Evolutionary conservation across 1,140 invertebrate species (phyloP), one percentile per base, ranked within the genome.

Genomic region (Drosophila azteca): DNA sequence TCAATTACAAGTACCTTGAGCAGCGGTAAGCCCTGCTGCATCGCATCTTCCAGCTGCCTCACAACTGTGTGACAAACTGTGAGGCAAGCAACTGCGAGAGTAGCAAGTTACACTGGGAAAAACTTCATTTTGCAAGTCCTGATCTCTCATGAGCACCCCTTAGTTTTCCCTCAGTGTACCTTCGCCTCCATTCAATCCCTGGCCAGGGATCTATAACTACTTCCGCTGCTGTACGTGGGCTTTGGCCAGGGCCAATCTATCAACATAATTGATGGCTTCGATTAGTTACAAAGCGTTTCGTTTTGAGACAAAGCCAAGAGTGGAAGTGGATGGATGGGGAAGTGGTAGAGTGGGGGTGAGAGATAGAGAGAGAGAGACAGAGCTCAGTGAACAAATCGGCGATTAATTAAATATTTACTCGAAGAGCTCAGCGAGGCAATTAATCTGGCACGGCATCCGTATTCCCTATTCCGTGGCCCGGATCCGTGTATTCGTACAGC

Each of bases 221-320:
- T 54, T 62, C 52, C 43, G 58, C 60, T 39, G 35, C 58, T 46
- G 62, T 61, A 74, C 82, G 82, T 87, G 74, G 69, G 59, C 15
- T 62, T 50, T 76, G 69, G 55, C n/a, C 29, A 41, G 15, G 39
- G 49, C 67, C 87, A 83, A 90, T 90, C 88, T 90, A 90, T 90
- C 87, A 90, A 90, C 82, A 80, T 90, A 90, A 90, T 90, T 90
- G 87, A 90, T 90, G 83, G 77, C 88, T 83, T 90, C 87, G 87
- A 90, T 90, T 90, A 90, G 87, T 90, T 80, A 90, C 82, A 77
- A 88, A 65, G 73, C 81, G 66, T 79, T 77, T 52, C 35, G 55
- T 51, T 84, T 46, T 71, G 55, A 77, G 71, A 77, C 74, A 75
- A 78, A 78, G 35, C 35, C 41, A 79, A 60, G 54, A 43, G 45